Evolutionary conservation across 2,113 vertebrate species (phyloP).

Genomic region (Dicrurus megarhynchus): DNA sequence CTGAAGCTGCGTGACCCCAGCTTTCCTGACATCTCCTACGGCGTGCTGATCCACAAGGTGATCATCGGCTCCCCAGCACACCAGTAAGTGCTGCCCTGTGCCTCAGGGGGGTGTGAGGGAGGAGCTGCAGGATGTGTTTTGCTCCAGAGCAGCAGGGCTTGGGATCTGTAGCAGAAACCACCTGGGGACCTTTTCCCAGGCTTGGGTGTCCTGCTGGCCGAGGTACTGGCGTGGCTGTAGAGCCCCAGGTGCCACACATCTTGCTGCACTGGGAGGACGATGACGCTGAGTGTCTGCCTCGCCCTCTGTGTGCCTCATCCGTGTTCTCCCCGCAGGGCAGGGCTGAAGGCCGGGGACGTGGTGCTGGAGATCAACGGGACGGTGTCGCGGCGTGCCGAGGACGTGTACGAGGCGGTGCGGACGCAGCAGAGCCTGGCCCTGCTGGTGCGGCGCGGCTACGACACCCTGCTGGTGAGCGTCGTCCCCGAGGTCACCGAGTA

Average conservation of each 20-base stretch:
- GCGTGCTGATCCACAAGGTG: conserved; percentile 90
- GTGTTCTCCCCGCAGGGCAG: conserved; percentile 60
- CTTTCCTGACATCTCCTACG: conserved; percentile 87
- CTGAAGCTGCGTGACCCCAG: conserved; percentile 85
- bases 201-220: not conserved
- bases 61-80: conserved; percentile 88
- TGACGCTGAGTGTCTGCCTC: fast-evolving
- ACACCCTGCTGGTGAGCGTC: conserved; percentile 81
- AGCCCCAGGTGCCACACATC: not conserved
- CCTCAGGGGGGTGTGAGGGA: not conserved
- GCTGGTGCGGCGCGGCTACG: conserved; percentile 76
- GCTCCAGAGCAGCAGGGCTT: not conserved
- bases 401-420: conserved; percentile 85
- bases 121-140: not conserved
- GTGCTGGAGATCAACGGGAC: conserved; percentile 78
- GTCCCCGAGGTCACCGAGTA: conserved; percentile 85
- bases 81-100: conserved; percentile 73
- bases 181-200: not conserved
- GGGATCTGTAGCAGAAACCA: not conserved
- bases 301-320: not conserved
- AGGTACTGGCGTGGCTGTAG: not conserved
- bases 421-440: conserved; percentile 81
- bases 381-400: conserved; percentile 79
- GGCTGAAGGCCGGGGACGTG: conserved; percentile 76
- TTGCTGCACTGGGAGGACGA: not conserved